These are phyloP conservation scores for Sminthurides aquaticus DNA, from an alignment of 2,888 invertebrate species.

Conservation along the genomic window DNA sequence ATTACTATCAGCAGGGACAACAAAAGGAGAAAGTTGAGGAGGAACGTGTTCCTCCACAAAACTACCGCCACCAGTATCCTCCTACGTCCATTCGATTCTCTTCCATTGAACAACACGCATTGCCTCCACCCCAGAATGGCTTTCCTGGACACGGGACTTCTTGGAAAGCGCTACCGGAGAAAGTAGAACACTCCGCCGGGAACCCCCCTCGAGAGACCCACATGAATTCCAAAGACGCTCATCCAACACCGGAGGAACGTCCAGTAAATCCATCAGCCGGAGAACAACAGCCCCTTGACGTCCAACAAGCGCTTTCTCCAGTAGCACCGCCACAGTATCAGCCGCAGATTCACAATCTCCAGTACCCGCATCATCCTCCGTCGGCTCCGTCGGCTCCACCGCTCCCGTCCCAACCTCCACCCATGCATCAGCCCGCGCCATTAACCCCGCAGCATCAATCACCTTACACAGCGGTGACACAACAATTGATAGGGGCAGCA, in stretches of 20 bases:
- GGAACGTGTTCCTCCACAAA: too few species aligned
- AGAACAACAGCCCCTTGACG: not conserved
- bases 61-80: too few species aligned
- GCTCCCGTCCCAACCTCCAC: not conserved
- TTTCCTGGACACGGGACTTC: too few species aligned
- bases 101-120: not conserved
- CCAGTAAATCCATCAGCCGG: not conserved
- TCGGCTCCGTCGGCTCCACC: not conserved
- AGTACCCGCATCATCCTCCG: not conserved
- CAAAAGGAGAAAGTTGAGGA: not conserved
- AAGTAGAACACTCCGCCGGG: not conserved
- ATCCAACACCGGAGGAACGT: not conserved
- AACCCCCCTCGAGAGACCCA: not conserved
- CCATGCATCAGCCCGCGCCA: too few species aligned
- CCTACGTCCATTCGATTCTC: not conserved
- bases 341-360: not conserved
- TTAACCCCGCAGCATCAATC: too few species aligned
- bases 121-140: too few species aligned
- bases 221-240: not conserved
- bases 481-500: too few species aligned
- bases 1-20: not conserved
- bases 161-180: too few species aligned
- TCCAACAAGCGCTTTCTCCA: not conserved
- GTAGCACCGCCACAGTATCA: not conserved
- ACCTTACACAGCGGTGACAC: too few species aligned